These are phyloP conservation scores for Busseola fusca DNA, from an alignment of 2,888 invertebrate genomes.

Conservation along the genomic window DNA sequence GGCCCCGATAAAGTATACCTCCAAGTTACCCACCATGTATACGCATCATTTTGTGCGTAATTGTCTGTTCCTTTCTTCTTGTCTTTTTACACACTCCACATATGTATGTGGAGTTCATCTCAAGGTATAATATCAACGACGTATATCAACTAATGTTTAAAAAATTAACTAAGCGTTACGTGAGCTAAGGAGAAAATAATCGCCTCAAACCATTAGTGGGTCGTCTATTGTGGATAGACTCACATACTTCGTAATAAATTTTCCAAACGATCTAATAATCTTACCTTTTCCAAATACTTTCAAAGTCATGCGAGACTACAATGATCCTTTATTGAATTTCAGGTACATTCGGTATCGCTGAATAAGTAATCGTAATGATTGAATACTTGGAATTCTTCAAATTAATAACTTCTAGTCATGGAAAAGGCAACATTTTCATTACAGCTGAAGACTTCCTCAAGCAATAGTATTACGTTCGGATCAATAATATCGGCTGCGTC, in stretches of 20 bases:
- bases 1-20: too few species aligned
- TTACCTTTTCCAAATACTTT: slow-evolving; percentile 32
- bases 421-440: slow-evolving; percentile 66
- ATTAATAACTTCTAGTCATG: slow-evolving; percentile 71
- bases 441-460: slow-evolving; percentile 59
- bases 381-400: slow-evolving; percentile 41
- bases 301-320: slow-evolving; percentile 44
- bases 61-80: background rate
- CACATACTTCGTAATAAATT: slow-evolving; percentile 40
- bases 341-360: slow-evolving; percentile 35
- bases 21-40: too few species aligned
- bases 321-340: slow-evolving; percentile 47
- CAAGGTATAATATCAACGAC: background rate
- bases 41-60: background rate
- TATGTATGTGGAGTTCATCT: slow-evolving; percentile 18
- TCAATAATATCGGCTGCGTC: slow-evolving; percentile 47
- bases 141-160: slow-evolving; percentile 4
- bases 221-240: slow-evolving; percentile 28
- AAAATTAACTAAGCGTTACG: slow-evolving; percentile 9
- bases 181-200: slow-evolving; percentile 27
- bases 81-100: background rate
- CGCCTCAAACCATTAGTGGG: slow-evolving; percentile 24
- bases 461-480: slow-evolving; percentile 56
- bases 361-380: slow-evolving; percentile 45
- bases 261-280: slow-evolving; percentile 29